These are phyloP conservation scores for Drosophila antonietae DNA, from an alignment of 2,888 invertebrate genomes.

Conservation along the genomic window DNA sequence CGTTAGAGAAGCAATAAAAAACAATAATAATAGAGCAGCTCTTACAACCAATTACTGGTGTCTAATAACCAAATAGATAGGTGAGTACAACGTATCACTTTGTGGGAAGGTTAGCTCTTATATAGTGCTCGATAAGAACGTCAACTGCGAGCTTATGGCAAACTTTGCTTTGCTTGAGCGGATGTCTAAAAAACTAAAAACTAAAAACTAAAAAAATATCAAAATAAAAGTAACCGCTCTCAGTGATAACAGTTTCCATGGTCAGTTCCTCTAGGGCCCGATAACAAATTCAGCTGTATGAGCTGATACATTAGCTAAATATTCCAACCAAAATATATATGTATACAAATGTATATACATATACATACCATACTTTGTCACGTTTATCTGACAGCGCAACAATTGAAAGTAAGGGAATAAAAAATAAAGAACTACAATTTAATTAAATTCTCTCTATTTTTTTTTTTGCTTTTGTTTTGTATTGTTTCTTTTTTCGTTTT, in stretches of 20 bases:
- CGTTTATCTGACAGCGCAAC: constrained; percentile 36
- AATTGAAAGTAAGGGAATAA: constrained; percentile 50
- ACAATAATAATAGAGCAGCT: background rate
- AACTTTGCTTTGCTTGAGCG: constrained; percentile 11
- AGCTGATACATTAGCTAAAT: constrained; percentile 12
- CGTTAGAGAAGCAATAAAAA: background rate
- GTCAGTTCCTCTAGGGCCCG: constrained; percentile 41
- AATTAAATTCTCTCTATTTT: constrained; percentile 16
- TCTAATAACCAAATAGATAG: constrained; percentile 16
- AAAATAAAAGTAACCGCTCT: background rate
- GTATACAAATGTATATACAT: background rate
- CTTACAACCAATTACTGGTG: background rate
- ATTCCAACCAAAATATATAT: background rate
- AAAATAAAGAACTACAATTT: constrained; percentile 18
- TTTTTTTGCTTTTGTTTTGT: no score
- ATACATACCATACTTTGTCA: constrained; percentile 7
- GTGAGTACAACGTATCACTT: background rate
- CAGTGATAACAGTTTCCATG: constrained; percentile 44
- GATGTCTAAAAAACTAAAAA: constrained; percentile 15
- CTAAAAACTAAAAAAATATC: background rate
- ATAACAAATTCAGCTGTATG: constrained; percentile 43
- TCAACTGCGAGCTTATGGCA: no score
- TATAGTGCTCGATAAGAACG: constrained; percentile 14
- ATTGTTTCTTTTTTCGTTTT: no score
- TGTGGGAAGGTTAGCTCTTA: constrained; percentile 3